phyloP scores from a whole-genome alignment of 1,140 invertebrate genomes.

The Phocides pigmalion region DNA sequence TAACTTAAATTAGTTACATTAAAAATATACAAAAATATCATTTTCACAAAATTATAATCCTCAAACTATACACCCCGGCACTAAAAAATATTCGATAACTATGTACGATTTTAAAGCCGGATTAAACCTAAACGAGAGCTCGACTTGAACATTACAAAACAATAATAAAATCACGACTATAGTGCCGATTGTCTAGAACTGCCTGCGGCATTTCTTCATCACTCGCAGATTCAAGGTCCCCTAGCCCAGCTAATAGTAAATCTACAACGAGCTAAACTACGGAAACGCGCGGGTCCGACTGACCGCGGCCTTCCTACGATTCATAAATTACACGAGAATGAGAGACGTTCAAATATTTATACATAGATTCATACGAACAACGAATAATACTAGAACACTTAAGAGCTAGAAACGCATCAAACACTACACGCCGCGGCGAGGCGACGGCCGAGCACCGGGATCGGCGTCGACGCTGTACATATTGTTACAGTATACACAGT shows the following conservation, averaged over 20 bases:
- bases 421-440: slow-evolving; percentile 63
- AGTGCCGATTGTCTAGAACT: slow-evolving; percentile 82
- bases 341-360: slow-evolving; percentile 83
- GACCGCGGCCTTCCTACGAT: slow-evolving; percentile 72
- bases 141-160: slow-evolving; percentile 75
- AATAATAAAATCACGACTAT: slow-evolving; percentile 80
- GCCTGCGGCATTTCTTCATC: slow-evolving; percentile 74
- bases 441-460: slow-evolving; percentile 64
- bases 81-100: slow-evolving; percentile 78
- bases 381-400: slow-evolving; percentile 83
- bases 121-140: slow-evolving; percentile 80
- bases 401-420: slow-evolving; percentile 66
- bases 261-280: slow-evolving; percentile 80
- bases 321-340: slow-evolving; percentile 83
- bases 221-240: slow-evolving; percentile 81
- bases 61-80: slow-evolving; percentile 80
- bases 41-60: slow-evolving; percentile 80
- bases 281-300: slow-evolving; percentile 60
- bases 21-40: slow-evolving; percentile 84
- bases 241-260: slow-evolving; percentile 82
- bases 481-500: slow-evolving; percentile 59
- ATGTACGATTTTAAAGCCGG: slow-evolving; percentile 78
- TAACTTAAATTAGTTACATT: slow-evolving; percentile 80
- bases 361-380: slow-evolving; percentile 83
- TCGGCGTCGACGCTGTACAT: slow-evolving; percentile 72